Base-by-base conservation (phyloP, 2,797 vertebrate species). In the Coregonus sp. region DNA sequence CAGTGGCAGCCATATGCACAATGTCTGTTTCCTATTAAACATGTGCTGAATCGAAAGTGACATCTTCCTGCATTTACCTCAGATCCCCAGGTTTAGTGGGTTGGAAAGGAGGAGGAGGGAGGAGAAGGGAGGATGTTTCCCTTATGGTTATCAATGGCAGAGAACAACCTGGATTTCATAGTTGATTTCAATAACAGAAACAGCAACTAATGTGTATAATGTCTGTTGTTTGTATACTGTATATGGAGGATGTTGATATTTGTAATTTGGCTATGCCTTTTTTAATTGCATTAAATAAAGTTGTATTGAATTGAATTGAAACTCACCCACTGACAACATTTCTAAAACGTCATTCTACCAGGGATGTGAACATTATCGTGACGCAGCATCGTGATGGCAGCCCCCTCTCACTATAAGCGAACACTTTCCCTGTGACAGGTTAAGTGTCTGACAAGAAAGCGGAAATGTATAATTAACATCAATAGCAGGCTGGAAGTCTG, bases 381-480 rank as follows among this genome's bases (percentile, higher is more conserved):
- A 29, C 63, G 4, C 25, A n/a, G 54, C 54, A 59, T 59, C 5
- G 54, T 59, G 56, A 66, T 14, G 63, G 63, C 25, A 14, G 66
- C 9, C 12, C 40, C n/a, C 18, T 14, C 35, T 4, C 18, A 31
- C 61, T 12, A 52, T 65, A 51, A 37, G 65, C 25, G 18, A 35
- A 33, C 51, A 47, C 52, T 74, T 37, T 47, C 73, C 72, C 72
- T 56, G 79, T 82, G 81, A 85, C 86, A 89, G 89, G 87, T 91
- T 89, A 90, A 89, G 84, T 87, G 84, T 85, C 85, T 88, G 88
- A 91, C 87, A 91, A 84, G 85, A 68, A 88, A 88, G 81, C 71
- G 86, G 87, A 88, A 86, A 89, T 89, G 86, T 87, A 87, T 90
- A 90, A 91, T 91, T 90, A 91, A 90, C 89, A 88, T 86, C 82